Evolutionary conservation across 35 echinoderm and acorn worm genomes (phyloP), one percentile per base, ranked within the genome.

Genomic region (Hemicentrotus pulcherrimus): DNA sequence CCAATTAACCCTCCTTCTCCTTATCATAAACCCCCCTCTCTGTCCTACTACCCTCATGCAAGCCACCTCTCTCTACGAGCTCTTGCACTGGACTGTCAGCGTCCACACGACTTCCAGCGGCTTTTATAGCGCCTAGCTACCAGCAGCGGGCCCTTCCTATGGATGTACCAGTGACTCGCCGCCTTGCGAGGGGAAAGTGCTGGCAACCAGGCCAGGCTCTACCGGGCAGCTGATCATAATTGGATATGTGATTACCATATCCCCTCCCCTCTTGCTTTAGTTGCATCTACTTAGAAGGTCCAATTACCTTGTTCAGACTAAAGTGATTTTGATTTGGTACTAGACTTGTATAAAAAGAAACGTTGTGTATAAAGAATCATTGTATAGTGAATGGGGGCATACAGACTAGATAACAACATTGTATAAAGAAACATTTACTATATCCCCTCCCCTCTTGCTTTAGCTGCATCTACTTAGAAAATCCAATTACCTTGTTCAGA

Each of bases 231-330:
- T 78, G 50, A 7, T 28, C 65, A 28, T 78, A 28, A 78, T 78
- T 78, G 65, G 65, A 78, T 78, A 78, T 22, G 65, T n/a, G 65
- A 78, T 78, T 78, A 78, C 65, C 65, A 78, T 78, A 78, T 78
- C 24, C 65, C 19, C 65, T 18, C 22, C 61, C 61, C 60, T 11
- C 60, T 15, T 11, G 12, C 60, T 65, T 15, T n/a, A n/a, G 61
- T 22, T 70, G 61, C 61, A 70, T 70, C 15, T 70, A 28, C 61
- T 70, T 70, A 24, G 61, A 18, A 70, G 61, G 61, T 70, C 61
- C 61, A 70, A 65, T 24, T 14, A 18, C 16, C 61, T 70, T 55
- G 50, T 55, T 55, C 50, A 55, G 50, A 55, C 0, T n/a, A n/a
- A n/a, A 55, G 50, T 55, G 50, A 8, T n/a, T n/a, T n/a, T n/a